Percentiles rank a stretch among this genome's conserved stretches.
Conservation (phyloP, 2,888 invertebrate species). For the Leucoptera coffeella region DNA sequence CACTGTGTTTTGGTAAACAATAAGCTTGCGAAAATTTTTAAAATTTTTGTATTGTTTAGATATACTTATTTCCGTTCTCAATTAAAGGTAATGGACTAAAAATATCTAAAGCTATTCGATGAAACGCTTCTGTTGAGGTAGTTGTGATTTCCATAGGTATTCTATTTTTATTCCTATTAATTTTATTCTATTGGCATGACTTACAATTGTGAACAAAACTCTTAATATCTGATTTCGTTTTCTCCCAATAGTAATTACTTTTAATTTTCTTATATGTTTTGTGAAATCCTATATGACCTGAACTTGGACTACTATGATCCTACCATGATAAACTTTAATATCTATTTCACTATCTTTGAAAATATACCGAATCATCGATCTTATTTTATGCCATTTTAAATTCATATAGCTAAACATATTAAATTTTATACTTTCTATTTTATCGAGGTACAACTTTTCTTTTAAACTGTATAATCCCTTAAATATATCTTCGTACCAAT, state of each 20-base stretch:
- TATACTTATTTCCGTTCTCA: conserved; percentile 8
- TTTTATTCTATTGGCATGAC: conserved; percentile 11
- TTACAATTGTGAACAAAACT: conserved; percentile 11
- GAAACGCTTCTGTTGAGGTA: conserved; percentile 11
- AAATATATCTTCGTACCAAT: too few species aligned
- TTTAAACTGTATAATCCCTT: too few species aligned
- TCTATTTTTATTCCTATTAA: conserved; percentile 9
- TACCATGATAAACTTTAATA: too few species aligned
- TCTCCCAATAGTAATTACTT: conserved; percentile 12
- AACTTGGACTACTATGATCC: conserved; percentile 6
- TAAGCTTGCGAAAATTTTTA: conserved; percentile 11
- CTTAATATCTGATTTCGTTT: conserved; percentile 13
- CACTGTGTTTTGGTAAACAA: conserved; percentile 11
- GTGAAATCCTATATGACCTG: conserved; percentile 9
- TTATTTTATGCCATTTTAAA: too few species aligned
- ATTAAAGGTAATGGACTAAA: conserved; percentile 12
- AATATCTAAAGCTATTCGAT: conserved; percentile 12
- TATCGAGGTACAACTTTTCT: too few species aligned
- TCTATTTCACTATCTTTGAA: too few species aligned
- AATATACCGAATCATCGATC: too few species aligned
- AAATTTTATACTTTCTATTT: too few species aligned
- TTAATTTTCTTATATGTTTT: conserved; percentile 10
- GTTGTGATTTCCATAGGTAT: conserved; percentile 14
- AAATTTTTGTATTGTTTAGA: conserved; percentile 8
- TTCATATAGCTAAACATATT: too few species aligned